phyloP scores from a whole-genome alignment of 2,888 invertebrate species.

The Gari tellinella region DNA sequence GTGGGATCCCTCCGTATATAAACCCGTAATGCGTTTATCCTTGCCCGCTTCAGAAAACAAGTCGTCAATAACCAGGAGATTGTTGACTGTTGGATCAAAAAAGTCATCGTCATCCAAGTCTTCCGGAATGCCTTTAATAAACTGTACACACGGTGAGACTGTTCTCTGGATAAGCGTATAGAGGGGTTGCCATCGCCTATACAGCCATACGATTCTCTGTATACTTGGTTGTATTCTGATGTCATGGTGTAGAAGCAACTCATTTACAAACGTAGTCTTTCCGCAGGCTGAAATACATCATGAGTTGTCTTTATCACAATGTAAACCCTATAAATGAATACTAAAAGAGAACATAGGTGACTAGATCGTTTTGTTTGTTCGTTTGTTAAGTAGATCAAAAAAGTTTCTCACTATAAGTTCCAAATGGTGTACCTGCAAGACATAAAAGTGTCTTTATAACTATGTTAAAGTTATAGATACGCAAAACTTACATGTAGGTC shows the following conservation, averaged over 20 bases:
- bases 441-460: too few relatives aligned
- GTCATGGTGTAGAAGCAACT: constrained; percentile 17
- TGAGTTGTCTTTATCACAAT: too few relatives aligned
- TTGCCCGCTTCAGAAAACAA: too few relatives aligned
- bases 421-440: too few relatives aligned
- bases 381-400: too few relatives aligned
- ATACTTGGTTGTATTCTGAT: constrained; percentile 28
- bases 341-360: too few relatives aligned
- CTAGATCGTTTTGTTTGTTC: too few relatives aligned
- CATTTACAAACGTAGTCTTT: constrained; percentile 26
- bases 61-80: constrained; percentile 47
- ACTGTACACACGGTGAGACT: constrained; percentile 39
- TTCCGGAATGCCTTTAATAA: constrained; percentile 42
- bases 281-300: constrained; percentile 30
- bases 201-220: constrained; percentile 52
- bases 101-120: constrained; percentile 42
- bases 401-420: too few relatives aligned
- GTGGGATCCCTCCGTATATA: too few relatives aligned
- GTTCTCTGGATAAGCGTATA: constrained; percentile 21
- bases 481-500: constrained; percentile 14
- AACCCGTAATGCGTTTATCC: too few relatives aligned
- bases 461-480: not conserved
- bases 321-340: too few relatives aligned
- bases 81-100: constrained; percentile 38
- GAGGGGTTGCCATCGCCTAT: constrained; percentile 49